These are phyloP conservation scores for Rhinoraja longicauda DNA, from an alignment of 2,797 vertebrate genomes.

Conservation along the genomic window DNA sequence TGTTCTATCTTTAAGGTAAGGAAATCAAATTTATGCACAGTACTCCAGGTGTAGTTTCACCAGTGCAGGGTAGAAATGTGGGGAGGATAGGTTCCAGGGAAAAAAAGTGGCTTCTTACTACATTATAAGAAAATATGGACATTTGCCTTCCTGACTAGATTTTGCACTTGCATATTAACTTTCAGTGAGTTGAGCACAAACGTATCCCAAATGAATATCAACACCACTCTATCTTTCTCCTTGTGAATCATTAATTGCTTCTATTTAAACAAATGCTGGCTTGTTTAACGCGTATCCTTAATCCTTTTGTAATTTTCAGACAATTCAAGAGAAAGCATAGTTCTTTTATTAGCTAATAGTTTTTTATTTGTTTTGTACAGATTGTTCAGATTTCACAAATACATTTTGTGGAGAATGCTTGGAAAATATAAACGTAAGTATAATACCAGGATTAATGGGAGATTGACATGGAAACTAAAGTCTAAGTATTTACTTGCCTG, in stretches of 20 bases:
- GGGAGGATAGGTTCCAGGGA: no score
- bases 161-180: no score
- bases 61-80: no score
- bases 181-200: no score
- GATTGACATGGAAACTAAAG: neutral
- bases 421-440: constrained; percentile 61
- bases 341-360: neutral
- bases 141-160: no score
- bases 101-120: no score
- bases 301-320: neutral
- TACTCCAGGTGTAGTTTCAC: no score
- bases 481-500: neutral
- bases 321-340: neutral
- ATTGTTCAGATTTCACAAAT: constrained; percentile 53
- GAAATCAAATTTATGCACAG: no score
- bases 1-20: no score
- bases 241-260: neutral
- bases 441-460: neutral
- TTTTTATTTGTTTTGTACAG: constrained; percentile 48
- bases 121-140: no score
- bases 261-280: neutral
- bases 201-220: no score
- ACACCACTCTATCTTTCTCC: no score
- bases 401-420: constrained; percentile 64
- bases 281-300: neutral